Evolutionary conservation across 2,113 vertebrate species (phyloP).

Genomic region (Misgurnus anguillicaudatus): DNA sequence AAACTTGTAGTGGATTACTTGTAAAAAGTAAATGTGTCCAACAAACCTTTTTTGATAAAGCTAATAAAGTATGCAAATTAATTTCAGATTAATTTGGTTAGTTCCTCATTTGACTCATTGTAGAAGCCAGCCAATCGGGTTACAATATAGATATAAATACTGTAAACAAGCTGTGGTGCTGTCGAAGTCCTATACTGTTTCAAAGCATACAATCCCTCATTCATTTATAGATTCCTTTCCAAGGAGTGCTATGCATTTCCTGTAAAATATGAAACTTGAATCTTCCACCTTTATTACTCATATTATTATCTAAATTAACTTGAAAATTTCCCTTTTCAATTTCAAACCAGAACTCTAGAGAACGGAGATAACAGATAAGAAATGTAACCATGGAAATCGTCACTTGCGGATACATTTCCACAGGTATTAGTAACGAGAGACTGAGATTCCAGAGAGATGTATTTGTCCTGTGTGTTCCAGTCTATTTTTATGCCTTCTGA

Average conservation of each 20-base stretch:
- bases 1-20: too few relatives aligned
- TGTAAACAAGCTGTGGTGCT: too few relatives aligned
- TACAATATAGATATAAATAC: too few relatives aligned
- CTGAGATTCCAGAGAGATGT: background rate
- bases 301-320: background rate
- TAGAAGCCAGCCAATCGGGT: too few relatives aligned
- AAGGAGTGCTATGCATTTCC: background rate
- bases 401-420: conserved; percentile 12
- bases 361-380: conserved; percentile 14
- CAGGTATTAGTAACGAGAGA: conserved; percentile 22
- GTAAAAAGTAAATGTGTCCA: background rate
- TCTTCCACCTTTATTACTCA: background rate
- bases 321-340: conserved; percentile 1
- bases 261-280: background rate
- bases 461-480: conserved; percentile 23
- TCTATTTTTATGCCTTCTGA: conserved; percentile 32
- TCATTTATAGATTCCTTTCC: background rate
- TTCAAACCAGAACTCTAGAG: conserved; percentile 5
- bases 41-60: background rate
- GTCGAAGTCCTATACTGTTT: background rate
- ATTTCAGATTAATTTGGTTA: too few relatives aligned
- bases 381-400: conserved; percentile 20
- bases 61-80: too few relatives aligned
- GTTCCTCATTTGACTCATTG: too few relatives aligned
- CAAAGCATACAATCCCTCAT: background rate